Evolutionary conservation across 2,113 vertebrate species (phyloP).

Genomic region (Fulmarus glacialis): DNA sequence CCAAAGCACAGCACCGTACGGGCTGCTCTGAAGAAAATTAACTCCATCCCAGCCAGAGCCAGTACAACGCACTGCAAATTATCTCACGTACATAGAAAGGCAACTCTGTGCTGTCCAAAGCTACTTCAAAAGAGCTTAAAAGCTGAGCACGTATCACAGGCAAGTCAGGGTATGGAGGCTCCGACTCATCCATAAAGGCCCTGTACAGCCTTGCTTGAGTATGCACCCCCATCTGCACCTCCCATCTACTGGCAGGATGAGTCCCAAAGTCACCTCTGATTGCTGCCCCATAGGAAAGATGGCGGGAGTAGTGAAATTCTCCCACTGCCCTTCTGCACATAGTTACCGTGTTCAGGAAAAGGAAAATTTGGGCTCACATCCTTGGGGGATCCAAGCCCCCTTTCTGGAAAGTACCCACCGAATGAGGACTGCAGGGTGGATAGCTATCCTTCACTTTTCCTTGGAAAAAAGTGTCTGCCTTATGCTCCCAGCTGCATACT

Average conservation of each 20-base stretch:
- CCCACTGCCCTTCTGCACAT: not conserved
- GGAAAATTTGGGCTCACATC: not conserved
- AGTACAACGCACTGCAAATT: not conserved
- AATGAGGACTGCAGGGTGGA: not conserved
- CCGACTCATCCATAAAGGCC: not conserved
- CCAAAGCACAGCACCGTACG: not conserved
- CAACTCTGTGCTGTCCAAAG: not conserved
- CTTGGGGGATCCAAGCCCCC: not conserved
- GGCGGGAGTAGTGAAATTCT: not conserved
- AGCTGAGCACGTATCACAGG: not conserved
- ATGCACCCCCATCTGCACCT: not conserved
- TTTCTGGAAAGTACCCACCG: not conserved
- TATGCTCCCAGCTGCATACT: not conserved
- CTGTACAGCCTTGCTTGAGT: not conserved
- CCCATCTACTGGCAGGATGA: not conserved
- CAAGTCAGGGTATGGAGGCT: not conserved
- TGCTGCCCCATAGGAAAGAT: not conserved
- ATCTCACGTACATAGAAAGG: not conserved
- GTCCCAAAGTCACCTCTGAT: not conserved
- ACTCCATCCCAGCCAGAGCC: not conserved
- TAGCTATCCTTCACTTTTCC: not conserved
- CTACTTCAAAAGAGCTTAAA: not conserved
- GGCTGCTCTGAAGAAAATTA: not conserved
- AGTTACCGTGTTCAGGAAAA: accelerated
- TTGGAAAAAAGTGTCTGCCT: not conserved